Evolutionary conservation across 2,888 invertebrate genomes (phyloP).

Genomic region (Zygaena filipendulae): DNA sequence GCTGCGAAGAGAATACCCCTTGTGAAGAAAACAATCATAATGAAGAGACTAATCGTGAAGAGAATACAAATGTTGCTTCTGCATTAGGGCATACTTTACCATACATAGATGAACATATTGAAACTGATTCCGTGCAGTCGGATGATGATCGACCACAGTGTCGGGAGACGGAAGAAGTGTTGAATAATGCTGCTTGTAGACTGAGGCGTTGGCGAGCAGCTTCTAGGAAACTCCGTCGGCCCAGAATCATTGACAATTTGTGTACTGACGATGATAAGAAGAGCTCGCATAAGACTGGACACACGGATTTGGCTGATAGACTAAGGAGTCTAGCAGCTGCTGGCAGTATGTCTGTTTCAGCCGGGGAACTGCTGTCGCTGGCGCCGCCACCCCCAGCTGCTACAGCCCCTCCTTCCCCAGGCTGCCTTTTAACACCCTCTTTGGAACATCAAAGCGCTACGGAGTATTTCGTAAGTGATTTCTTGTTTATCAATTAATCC

Average conservation of each 20-base stretch:
- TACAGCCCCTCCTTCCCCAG: conserved; percentile 59
- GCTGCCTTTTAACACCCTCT: conserved; percentile 49
- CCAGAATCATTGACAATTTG: conserved; percentile 57
- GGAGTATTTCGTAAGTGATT: conserved; percentile 51
- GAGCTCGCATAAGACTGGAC: conserved; percentile 30
- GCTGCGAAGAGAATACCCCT: conserved; percentile 14
- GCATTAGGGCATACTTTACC: conserved; percentile 34
- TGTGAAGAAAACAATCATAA: too few species aligned
- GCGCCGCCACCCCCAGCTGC: conserved; percentile 58
- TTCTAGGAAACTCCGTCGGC: conserved; percentile 57
- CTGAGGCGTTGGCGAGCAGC: conserved; percentile 62
- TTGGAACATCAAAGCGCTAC: conserved; percentile 53
- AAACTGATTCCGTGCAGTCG: conserved; percentile 33
- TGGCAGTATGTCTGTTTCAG: conserved; percentile 55
- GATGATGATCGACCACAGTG: conserved; percentile 37
- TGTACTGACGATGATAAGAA: conserved; percentile 36
- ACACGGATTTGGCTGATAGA: conserved; percentile 56
- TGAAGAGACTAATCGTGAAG: too few species aligned
- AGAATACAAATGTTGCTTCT: too few species aligned
- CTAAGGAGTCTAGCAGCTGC: conserved; percentile 53
- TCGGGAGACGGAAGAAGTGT: conserved; percentile 44
- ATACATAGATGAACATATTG: conserved; percentile 47
- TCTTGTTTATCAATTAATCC: too few species aligned
- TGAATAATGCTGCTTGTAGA: conserved; percentile 56
- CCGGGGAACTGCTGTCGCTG: conserved; percentile 51